Percentiles rank a stretch among this genome's conserved stretches.
Conservation (phyloP, 2,888 invertebrate species). For the Pemphredon lugubris region DNA sequence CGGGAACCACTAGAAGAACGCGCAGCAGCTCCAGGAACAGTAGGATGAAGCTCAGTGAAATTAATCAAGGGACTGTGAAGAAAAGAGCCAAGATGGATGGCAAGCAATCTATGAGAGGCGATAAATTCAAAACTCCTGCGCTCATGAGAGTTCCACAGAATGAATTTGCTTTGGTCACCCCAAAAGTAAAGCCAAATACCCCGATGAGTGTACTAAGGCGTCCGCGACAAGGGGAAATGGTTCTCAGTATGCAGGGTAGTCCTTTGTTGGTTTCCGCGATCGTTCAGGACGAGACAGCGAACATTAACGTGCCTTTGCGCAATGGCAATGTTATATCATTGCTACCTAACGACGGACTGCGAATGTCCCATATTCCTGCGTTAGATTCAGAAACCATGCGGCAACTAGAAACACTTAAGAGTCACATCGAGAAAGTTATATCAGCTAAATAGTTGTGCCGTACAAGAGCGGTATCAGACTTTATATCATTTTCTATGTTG, state of each 20-base stretch:
- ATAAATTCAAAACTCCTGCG: slow-evolving; percentile 70
- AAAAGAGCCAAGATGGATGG: slow-evolving; percentile 1
- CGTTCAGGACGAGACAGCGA: slow-evolving; percentile 83
- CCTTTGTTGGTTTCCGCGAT: slow-evolving; percentile 84
- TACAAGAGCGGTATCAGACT: too few species aligned
- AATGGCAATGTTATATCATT: slow-evolving; percentile 86
- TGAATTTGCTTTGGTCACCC: slow-evolving; percentile 70
- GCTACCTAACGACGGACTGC: slow-evolving; percentile 82
- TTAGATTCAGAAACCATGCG: slow-evolving; percentile 76
- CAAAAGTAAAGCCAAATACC: slow-evolving; percentile 84
- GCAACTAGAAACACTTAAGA: slow-evolving; percentile 72
- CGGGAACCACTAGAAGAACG: slow-evolving; percentile 24
- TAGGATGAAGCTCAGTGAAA: slow-evolving; percentile 45
- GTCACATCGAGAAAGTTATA: slow-evolving; percentile 73
- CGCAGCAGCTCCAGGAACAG: slow-evolving; percentile 61
- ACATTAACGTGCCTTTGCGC: slow-evolving; percentile 85
- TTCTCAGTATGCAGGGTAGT: slow-evolving; percentile 86
- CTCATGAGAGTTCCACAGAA: slow-evolving; percentile 19
- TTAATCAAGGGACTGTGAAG: slow-evolving; percentile 22
- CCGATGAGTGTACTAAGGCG: slow-evolving; percentile 85
- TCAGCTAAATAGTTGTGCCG: slow-evolving; percentile 40
- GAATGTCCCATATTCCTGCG: slow-evolving; percentile 80
- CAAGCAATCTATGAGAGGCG: slow-evolving; percentile 21
- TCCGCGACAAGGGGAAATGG: slow-evolving; percentile 86
- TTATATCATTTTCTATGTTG: too few species aligned